Base-by-base conservation (phyloP, 2,888 invertebrate genomes). In the Vanessa cardui region DNA sequence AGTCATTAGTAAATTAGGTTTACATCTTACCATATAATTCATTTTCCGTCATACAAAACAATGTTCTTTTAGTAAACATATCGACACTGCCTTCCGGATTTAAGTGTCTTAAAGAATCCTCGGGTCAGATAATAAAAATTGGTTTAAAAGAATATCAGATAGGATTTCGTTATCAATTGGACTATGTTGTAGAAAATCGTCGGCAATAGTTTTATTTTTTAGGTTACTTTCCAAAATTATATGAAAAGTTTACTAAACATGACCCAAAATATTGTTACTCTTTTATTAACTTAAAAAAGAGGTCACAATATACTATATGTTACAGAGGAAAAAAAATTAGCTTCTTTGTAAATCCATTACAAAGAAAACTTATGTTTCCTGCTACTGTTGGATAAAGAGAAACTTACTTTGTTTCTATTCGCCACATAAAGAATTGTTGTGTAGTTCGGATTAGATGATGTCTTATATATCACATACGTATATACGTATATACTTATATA, bases 321-420 rank as follows among this genome's bases (percentile, higher is more conserved):
- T 54, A 47, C 39, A 21, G 12, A n/a, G 47, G 60, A 54, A 60
- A 47, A 39, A 60, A 61, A 66, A 66, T 61, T 66, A 56, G 47
- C 60, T 56, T 54, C 65, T 66, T 66, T 66, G 60, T 60, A 61
- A 21, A 21, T 47, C 60, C 33, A 54, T 61, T 47, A 66, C 54
- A 66, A 66, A 66, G 60, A 33, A 47, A 60, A 46, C 20, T 21
- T 59, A 20, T 65, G 46, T 54, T 31, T 60, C 52, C 54, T 46
- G 18, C 26, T 58, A 60, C 47, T 33, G 45, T 44, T 50, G 49
- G 47, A 50, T 49, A 50, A 18, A 64, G 49, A 49, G 33, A 56
- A 56, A 56, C n/a, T 18, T 33, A 56, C 56, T 39, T 56, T 56
- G 56, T 56, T 56, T 39, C 33, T 56, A 31, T 54, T 31, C 39